phyloP scores from a whole-genome alignment of 2,797 vertebrate genomes.

The Natrix natrix region DNA sequence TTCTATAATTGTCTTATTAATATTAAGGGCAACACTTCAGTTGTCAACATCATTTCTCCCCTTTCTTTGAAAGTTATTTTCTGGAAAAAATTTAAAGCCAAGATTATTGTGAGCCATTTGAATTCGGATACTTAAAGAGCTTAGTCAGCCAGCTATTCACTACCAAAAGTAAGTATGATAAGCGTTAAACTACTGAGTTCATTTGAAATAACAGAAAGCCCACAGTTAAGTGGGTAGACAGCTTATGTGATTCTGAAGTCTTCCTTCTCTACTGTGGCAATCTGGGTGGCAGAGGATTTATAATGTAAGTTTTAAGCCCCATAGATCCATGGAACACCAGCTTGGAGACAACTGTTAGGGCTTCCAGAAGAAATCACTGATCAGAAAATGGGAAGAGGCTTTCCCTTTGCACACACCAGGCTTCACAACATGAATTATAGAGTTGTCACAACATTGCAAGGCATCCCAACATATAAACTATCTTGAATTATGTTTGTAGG shows the following conservation, averaged over 20 bases:
- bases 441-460: neutral
- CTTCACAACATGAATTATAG: neutral
- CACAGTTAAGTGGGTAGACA: neutral
- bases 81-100: conserved; percentile 30
- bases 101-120: neutral
- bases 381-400: neutral
- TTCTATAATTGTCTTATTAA: neutral
- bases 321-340: neutral
- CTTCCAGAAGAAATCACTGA: neutral
- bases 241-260: neutral
- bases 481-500: neutral
- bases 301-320: neutral
- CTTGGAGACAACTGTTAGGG: neutral
- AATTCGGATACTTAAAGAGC: neutral
- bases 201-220: neutral
- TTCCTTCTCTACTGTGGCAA: neutral
- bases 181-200: neutral
- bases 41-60: neutral
- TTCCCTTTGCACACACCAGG: neutral
- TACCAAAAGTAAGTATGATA: neutral
- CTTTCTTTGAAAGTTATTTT: conserved; percentile 27
- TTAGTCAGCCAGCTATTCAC: neutral
- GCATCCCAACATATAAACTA: neutral
- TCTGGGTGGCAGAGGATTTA: neutral
- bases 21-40: neutral